Evolutionary conservation across 2,888 invertebrate genomes (phyloP), one percentile per base, ranked within the genome.

Genomic region (Argyra leucocephala): DNA sequence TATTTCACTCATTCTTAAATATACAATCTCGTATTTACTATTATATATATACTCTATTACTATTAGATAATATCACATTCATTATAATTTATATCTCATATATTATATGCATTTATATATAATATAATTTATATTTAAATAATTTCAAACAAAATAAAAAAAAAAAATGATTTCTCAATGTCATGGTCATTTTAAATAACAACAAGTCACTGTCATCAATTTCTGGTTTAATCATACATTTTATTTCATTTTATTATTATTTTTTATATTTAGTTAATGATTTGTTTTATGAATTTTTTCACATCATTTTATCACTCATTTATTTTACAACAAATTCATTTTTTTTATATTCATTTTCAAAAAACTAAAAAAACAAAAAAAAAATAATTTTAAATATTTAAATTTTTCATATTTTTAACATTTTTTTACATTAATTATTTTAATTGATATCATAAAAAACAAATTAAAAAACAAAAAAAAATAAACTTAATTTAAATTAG

Each of bases 131-230:
- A 48, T n/a, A 15, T 48, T 18, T n/a, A 48, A 18, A 48, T n/a
- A 18, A 18, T 18, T 31, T 31, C 12, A 48, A 37, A 15, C 5
- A 48, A 48, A 48, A 48, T 12, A 48, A 18, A 48, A 48, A 18
- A 48, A 48, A 48, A 48, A 48, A 48, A 15, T 18, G 18, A 48
- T 15, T 48, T 48, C 48, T 48, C 48, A 48, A 48, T 48, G 48
- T 48, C 48, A 48, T 48, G 48, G 48, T 48, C 48, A 48, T 48
- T 48, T 48, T 18, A 31, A 31, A 12, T 31, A 48, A 48, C 31
- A 31, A 31, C 48, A 48, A 48, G 48, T 48, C 48, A 48, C 48
- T 48, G 48, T 48, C 48, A 48, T 48, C 48, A 9, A 48, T 48
- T 48, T 48, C 48, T 48, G 48, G 48, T 48, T 48, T 48, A 2